Percentiles rank a stretch among this genome's conserved stretches.
Evolutionary conservation across 2,888 invertebrate genomes (phyloP).

Genomic region (Anoplius nigerrimus): DNA sequence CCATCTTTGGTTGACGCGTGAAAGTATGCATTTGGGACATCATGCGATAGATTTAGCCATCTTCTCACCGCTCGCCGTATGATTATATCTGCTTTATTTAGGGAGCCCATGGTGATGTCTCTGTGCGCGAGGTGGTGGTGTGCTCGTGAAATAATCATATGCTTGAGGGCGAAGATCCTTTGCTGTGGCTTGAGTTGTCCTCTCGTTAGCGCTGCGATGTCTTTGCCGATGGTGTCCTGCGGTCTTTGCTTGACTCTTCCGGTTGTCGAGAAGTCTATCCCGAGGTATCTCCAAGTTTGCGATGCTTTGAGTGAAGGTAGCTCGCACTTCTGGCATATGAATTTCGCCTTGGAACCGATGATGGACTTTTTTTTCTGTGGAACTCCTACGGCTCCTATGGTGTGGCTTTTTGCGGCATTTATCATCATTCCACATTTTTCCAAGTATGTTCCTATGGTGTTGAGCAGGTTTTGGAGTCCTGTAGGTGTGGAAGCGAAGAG

Average conservation of each 20-base stretch:
- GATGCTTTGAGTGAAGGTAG: neutral
- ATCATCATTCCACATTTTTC: no score
- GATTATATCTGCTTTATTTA: slow-evolving; percentile 64
- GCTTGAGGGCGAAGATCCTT: slow-evolving; percentile 18
- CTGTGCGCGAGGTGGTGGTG: slow-evolving; percentile 68
- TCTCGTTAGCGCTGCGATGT: neutral
- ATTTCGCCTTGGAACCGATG: neutral
- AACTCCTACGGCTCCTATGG: neutral
- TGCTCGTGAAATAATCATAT: slow-evolving; percentile 37
- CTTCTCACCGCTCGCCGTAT: slow-evolving; percentile 57
- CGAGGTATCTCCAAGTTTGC: neutral
- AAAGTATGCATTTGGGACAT: slow-evolving; percentile 62
- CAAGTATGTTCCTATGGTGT: no score
- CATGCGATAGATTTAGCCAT: slow-evolving; percentile 63
- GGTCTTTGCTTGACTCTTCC: no score
- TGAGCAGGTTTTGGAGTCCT: no score
- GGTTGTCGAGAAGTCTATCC: neutral
- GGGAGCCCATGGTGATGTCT: slow-evolving; percentile 34
- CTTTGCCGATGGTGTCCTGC: no score
- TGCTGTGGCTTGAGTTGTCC: slow-evolving; percentile 5
- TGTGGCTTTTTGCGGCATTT: no score
- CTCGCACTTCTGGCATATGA: neutral
- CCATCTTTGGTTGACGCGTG: slow-evolving; percentile 57
- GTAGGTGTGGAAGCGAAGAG: no score
- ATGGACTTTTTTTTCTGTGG: neutral